Evolutionary conservation across 2,888 invertebrate species (phyloP).

Genomic region (Perithous albicinctus): DNA sequence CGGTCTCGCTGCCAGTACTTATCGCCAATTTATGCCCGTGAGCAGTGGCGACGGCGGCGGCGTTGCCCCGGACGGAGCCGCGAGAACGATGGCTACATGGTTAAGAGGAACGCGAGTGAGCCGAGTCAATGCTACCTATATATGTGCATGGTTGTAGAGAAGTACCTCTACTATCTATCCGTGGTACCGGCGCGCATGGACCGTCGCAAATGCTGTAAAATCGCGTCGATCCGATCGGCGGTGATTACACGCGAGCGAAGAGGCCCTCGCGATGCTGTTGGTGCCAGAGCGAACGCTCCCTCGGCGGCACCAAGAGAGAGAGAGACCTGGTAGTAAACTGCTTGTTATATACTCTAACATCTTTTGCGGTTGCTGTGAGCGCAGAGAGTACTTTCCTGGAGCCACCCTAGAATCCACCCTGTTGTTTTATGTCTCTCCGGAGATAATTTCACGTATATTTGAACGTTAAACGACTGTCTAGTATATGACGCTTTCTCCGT

Average conservation of each 20-base stretch:
- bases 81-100: slow-evolving; percentile 42
- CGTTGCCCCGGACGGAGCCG: no score
- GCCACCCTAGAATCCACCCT: not conserved
- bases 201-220: slow-evolving; percentile 57
- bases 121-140: not conserved
- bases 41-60: slow-evolving; percentile 48
- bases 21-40: slow-evolving; percentile 74
- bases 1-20: slow-evolving; percentile 70
- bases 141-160: not conserved
- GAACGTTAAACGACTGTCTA: not conserved
- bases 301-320: not conserved
- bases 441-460: slow-evolving; percentile 34
- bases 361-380: slow-evolving; percentile 5
- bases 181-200: not conserved
- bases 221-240: slow-evolving; percentile 64
- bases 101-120: slow-evolving; percentile 20
- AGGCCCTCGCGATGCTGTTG: slow-evolving; percentile 24
- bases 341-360: slow-evolving; percentile 34
- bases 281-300: not conserved
- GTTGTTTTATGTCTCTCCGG: slow-evolving; percentile 25
- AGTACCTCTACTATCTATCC: slow-evolving; percentile 16
- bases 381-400: not conserved
- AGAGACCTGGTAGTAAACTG: slow-evolving; percentile 34
- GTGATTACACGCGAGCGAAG: slow-evolving; percentile 60
- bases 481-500: no score